Percentiles rank a stretch among this genome's conserved stretches.
phyloP scores from a whole-genome alignment of 2,888 invertebrate genomes.

The Zygaena filipendulae region DNA sequence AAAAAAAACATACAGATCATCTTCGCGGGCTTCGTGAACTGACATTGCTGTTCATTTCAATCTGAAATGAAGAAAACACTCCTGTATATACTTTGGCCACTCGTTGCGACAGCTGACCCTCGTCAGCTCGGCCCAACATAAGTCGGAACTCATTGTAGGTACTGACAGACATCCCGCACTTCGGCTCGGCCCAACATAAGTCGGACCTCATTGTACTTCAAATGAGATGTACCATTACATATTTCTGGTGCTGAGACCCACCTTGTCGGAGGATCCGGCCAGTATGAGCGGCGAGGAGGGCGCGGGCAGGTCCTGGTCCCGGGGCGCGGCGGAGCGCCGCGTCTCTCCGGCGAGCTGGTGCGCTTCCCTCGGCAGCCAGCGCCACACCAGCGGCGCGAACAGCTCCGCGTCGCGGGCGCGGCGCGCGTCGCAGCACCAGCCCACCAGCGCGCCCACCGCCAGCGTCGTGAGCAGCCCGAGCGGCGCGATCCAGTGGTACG shows the following conservation, averaged over 20 bases:
- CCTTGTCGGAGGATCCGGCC: constrained; percentile 23
- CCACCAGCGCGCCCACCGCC: constrained; percentile 74
- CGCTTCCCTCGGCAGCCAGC: constrained; percentile 34
- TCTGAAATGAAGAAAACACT: constrained; percentile 24
- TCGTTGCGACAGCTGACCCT: too few species aligned
- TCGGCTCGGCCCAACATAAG: too few species aligned
- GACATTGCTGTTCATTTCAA: constrained; percentile 35
- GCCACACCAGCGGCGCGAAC: constrained; percentile 45
- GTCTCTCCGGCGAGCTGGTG: constrained; percentile 29
- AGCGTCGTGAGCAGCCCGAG: constrained; percentile 76
- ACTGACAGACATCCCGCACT: too few species aligned
- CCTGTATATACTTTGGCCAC: too few species aligned
- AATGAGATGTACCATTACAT: too few species aligned
- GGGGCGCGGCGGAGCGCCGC: constrained; percentile 20
- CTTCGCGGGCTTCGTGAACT: too few species aligned
- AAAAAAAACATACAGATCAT: too few species aligned
- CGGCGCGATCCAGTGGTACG: constrained; percentile 86
- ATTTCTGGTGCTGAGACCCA: too few species aligned
- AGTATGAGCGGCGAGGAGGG: constrained; percentile 40
- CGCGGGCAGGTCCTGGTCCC: constrained; percentile 20
- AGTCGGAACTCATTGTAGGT: too few species aligned
- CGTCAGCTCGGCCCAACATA: too few species aligned
- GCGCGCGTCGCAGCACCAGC: constrained; percentile 42
- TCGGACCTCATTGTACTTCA: too few species aligned
- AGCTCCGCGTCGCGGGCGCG: constrained; percentile 52